Evolutionary conservation across 2,888 invertebrate genomes (phyloP).

Genomic region (Lucinisca nassula): DNA sequence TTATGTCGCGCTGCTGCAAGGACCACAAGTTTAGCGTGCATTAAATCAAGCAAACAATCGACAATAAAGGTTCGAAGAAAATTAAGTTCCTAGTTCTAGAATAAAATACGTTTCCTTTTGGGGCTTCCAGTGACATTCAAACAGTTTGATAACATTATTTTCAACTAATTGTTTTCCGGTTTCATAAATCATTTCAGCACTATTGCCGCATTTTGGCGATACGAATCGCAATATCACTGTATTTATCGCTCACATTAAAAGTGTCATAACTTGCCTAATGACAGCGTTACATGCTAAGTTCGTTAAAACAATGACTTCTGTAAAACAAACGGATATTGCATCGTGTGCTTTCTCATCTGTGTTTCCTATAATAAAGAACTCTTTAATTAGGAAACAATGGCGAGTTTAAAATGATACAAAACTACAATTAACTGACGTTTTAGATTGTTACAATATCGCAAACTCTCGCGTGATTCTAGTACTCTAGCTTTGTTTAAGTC

Average conservation of each 20-base stretch:
- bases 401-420: constrained; percentile 16
- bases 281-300: constrained; percentile 13
- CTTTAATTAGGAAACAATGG: constrained; percentile 24
- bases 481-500: background rate
- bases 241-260: constrained; percentile 10
- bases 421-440: constrained; percentile 18
- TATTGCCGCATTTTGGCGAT: constrained; percentile 15
- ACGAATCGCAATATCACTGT: background rate
- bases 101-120: background rate
- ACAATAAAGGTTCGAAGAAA: background rate
- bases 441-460: background rate
- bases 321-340: constrained; percentile 21
- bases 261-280: constrained; percentile 4
- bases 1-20: too few species aligned
- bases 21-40: background rate
- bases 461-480: constrained; percentile 1
- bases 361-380: constrained; percentile 8
- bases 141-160: constrained; percentile 42
- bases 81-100: background rate
- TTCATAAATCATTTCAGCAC: background rate
- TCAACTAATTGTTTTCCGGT: constrained; percentile 63
- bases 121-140: background rate
- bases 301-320: constrained; percentile 16
- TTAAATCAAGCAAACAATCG: background rate
- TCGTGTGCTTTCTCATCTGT: constrained; percentile 9